These are phyloP conservation scores for Steinernema feltiae DNA, from an alignment of 1,140 invertebrate species.

Conservation along the genomic window DNA sequence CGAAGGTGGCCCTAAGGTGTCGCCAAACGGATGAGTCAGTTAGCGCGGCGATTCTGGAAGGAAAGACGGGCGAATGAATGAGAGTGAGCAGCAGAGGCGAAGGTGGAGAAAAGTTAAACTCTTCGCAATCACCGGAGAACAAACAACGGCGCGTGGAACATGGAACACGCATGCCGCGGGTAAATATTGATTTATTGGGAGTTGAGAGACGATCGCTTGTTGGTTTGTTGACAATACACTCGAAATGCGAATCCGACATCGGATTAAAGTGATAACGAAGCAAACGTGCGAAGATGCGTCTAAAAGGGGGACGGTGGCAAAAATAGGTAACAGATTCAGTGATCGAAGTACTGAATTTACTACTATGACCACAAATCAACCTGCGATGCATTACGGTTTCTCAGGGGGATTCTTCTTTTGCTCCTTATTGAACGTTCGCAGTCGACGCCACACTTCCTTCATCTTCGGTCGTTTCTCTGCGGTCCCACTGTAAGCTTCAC, in stretches of 20 bases:
- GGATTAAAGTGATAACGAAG: neutral
- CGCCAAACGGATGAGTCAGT: neutral
- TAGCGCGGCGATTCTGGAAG: neutral
- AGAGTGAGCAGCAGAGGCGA: neutral
- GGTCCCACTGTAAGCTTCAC: neutral
- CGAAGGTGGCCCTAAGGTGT: neutral
- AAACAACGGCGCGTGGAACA: constrained; percentile 9
- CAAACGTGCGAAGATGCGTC: neutral
- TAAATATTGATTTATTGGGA: constrained; percentile 12
- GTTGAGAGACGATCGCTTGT: neutral
- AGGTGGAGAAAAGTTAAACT: neutral
- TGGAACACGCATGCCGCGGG: neutral
- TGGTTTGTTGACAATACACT: neutral
- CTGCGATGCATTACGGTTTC: no score
- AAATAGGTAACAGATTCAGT: neutral
- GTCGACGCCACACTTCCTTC: neutral
- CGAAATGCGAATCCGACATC: neutral
- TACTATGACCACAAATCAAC: no score
- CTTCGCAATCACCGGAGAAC: neutral
- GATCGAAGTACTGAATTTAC: neutral
- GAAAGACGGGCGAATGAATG: neutral
- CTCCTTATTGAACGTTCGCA: neutral
- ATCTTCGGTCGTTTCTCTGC: neutral
- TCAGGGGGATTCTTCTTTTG: no score
- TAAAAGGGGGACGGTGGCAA: neutral